Evolutionary conservation across 2,888 invertebrate genomes (phyloP), one percentile per base, ranked within the genome.

Genomic region (Craniophora ligustri): DNA sequence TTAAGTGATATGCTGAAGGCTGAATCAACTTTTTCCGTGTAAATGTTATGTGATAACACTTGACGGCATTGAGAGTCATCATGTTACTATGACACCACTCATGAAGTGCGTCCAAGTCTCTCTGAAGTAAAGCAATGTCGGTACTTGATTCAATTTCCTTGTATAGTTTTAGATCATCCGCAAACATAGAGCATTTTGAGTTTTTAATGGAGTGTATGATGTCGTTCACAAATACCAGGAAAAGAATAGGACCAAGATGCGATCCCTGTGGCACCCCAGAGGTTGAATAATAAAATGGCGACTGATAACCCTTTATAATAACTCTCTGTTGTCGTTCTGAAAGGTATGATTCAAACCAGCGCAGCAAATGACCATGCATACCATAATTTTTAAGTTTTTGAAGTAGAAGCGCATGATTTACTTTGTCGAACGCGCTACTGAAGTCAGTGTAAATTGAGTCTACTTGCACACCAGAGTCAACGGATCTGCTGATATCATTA

Each of bases 351-450:
- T 28, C 8, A 16, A 40, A 40, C 40, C 40, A 40, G 6, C 10
- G 7, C 4, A 40, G 28, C 15, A 30, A 16, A 5, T 28, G n/a
- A 8, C 28, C 26, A 15, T 8, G 16, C n/a, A 40, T 28, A 11
- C 28, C 30, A 28, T 16, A 28, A 2, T 28, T 28, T 4, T 28
- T 7, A n/a, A 42, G 31, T 19, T 42, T 42, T 19, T 42, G 18
- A 8, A 42, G 13, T 15, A 42, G 19, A 3, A 31, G 18, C 2
- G 5, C 13, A 31, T 42, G 21, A 31, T 31, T 15, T 11, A 42
- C 41, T 11, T 31, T 31, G 41, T 42, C 41, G 31, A 42, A 42
- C 5, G 41, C 41, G n/a, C 18, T 42, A 18, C 41, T 42, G 30
- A 42, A 42, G 14, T 42, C 41, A 21, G 21, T 21, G 21, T 21